Conservation (phyloP, 53 echinoderm and acorn worm species). For the Zoroaster sp. region DNA sequence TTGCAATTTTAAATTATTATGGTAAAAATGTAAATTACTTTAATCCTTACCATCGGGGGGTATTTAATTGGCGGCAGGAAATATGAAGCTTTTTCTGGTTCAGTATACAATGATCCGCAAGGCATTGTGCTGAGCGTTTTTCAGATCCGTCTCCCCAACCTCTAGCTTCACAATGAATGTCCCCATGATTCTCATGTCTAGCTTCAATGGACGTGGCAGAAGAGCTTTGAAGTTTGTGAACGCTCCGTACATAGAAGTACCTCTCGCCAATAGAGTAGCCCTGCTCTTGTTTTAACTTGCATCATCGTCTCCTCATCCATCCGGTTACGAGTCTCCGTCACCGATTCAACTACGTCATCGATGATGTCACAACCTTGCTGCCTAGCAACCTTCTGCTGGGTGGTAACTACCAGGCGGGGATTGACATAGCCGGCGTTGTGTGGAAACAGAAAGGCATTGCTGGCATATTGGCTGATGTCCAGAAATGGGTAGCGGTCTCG, state of each 20-base stretch:
- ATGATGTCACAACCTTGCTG: constrained; percentile 64
- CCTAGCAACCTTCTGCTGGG: constrained; percentile 58
- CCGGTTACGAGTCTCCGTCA: neutral
- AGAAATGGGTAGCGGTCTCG: constrained; percentile 45
- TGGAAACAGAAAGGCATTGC: constrained; percentile 1
- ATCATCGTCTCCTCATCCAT: neutral
- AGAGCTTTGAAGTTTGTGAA: constrained; percentile 58
- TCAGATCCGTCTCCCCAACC: neutral
- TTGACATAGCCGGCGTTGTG: constrained; percentile 54
- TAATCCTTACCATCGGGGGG: constrained; percentile 71
- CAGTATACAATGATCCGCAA: neutral
- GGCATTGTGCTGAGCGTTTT: constrained; percentile 56
- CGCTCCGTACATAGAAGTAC: constrained; percentile 69
- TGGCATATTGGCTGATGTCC: neutral
- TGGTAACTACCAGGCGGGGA: constrained; percentile 44
- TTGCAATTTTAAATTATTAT: neutral
- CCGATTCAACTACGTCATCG: constrained; percentile 51
- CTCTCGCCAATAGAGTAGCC: constrained; percentile 3
- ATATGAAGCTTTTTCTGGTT: constrained; percentile 13
- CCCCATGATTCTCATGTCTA: constrained; percentile 27
- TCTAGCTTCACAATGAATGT: constrained; percentile 13
- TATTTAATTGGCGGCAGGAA: constrained; percentile 67
- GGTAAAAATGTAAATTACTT: neutral
- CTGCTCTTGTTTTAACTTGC: constrained; percentile 35
- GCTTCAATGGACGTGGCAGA: constrained; percentile 37